Base-by-base conservation (phyloP, 1,140 invertebrate genomes). In the Cyclina sinensis region DNA sequence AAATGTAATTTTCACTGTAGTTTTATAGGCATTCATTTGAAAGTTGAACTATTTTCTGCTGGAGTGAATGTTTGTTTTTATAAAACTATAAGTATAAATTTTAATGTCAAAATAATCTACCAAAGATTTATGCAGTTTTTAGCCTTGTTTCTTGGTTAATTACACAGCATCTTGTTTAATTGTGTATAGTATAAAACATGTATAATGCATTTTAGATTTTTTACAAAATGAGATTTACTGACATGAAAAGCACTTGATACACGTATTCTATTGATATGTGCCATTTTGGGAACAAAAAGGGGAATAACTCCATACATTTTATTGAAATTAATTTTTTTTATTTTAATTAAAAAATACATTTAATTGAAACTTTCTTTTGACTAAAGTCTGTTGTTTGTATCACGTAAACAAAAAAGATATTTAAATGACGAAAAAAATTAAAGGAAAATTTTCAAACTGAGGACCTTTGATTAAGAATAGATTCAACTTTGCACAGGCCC, bases 81-180 rank as follows among this genome's bases (percentile, higher is more conserved):
- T 65, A n/a, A 27, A 57, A 5, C 16, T 9, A 21, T 57, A 57
- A 21, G 54, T 57, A 32, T 65, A 65, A 21, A 18, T 4, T 32
- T 11, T 37, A 35, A 70, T 70, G 65, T 70, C 65, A 70, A 70
- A 70, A 70, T 70, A 70, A 70, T 16, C 37, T 70, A 70, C 65
- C 65, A 70, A 70, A 70, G 65, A 70, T 70, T 70, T 70, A 18
- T 70, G 30, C 32, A 37, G 65, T 70, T 70, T 70, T 70, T 16
- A 70, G 37, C 65, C 32, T 37, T 70, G 14, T 70, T 3, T 12
- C 32, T 27, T 70, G 21, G 65, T 70, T 70, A 27, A 70, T 39
- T 16, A 70, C 27, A 27, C 27, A 37, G 32, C 30, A 70, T 65
- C n/a, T n/a, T n/a, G 27, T 70, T 37, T 21, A 7, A 18, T 70